Percentiles rank a stretch among this genome's conserved stretches.
Evolutionary conservation across 2,888 invertebrate species (phyloP).

Genomic region (Deilephila elpenor): DNA sequence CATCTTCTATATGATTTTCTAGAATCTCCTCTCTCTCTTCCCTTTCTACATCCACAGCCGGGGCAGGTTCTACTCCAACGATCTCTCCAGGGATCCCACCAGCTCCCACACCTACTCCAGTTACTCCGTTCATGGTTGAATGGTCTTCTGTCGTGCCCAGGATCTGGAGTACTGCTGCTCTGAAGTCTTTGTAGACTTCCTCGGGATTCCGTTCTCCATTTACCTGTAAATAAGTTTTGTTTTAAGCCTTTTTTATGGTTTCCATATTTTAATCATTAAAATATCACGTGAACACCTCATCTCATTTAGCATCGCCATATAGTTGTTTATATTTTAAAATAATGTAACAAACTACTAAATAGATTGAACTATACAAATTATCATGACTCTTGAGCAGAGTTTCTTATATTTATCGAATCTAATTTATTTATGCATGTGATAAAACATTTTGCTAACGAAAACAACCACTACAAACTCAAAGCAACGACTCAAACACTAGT

Average conservation of each 20-base stretch:
- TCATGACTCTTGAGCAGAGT: too few relatives aligned
- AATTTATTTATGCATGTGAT: too few relatives aligned
- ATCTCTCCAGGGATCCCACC: slow-evolving; percentile 87
- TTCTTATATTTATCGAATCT: too few relatives aligned
- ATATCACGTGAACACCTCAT: too few relatives aligned
- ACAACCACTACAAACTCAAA: too few relatives aligned
- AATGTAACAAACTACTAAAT: too few relatives aligned
- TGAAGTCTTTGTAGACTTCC: slow-evolving; percentile 94
- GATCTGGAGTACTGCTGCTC: slow-evolving; percentile 90
- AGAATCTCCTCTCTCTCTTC: slow-evolving; percentile 36
- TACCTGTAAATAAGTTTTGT: slow-evolving; percentile 83
- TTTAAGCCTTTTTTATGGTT: neutral
- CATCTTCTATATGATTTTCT: slow-evolving; percentile 36
- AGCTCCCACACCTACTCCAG: slow-evolving; percentile 85
- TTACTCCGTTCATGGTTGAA: slow-evolving; percentile 85
- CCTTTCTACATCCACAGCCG: slow-evolving; percentile 50
- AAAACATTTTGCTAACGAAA: too few relatives aligned
- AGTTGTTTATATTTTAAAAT: too few relatives aligned
- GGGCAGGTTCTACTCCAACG: slow-evolving; percentile 85
- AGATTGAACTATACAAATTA: too few relatives aligned
- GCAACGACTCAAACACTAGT: too few relatives aligned
- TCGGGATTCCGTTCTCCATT: slow-evolving; percentile 94
- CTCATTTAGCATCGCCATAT: too few relatives aligned
- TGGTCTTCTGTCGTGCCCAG: slow-evolving; percentile 89
- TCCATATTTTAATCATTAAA: too few relatives aligned